Conservation (phyloP, 1,140 invertebrate genomes). For the Daktulosphaira vitifoliae region DNA sequence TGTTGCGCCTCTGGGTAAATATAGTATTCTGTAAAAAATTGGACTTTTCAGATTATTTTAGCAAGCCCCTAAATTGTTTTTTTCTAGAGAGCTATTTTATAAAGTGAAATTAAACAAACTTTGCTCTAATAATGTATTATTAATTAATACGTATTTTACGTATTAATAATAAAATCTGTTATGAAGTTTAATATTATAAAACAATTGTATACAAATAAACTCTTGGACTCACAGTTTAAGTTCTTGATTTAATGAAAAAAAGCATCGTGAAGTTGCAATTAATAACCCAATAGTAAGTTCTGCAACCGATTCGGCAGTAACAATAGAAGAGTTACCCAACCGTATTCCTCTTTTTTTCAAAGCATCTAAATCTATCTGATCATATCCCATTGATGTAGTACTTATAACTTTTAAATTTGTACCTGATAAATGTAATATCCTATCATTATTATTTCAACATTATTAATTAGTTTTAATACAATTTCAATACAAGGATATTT, state of each 20-base stretch:
- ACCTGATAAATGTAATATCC: conserved; percentile 42
- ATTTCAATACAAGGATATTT: too few relatives aligned
- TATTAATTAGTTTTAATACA: too few relatives aligned
- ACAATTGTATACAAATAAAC: too few relatives aligned
- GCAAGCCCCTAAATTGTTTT: too few relatives aligned
- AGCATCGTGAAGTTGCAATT: conserved; percentile 65
- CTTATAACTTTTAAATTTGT: conserved; percentile 72
- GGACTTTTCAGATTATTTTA: too few relatives aligned
- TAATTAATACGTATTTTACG: too few relatives aligned
- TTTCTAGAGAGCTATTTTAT: too few relatives aligned
- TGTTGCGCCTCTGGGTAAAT: too few relatives aligned
- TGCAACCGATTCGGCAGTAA: conserved; percentile 82
- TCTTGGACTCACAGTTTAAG: conserved; percentile 49
- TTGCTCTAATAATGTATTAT: neutral
- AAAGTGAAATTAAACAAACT: neutral
- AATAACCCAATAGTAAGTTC: conserved; percentile 75
- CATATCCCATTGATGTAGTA: conserved; percentile 87
- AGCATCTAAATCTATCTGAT: conserved; percentile 66
- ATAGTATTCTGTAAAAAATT: too few relatives aligned
- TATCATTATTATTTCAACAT: too few relatives aligned
- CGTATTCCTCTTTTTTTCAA: conserved; percentile 58
- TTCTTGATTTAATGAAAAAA: conserved; percentile 70
- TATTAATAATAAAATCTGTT: too few relatives aligned
- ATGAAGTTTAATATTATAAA: too few relatives aligned
- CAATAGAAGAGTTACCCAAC: conserved; percentile 81